Base-by-base conservation (phyloP, 2,888 invertebrate species). In the Isoperla grammatica region DNA sequence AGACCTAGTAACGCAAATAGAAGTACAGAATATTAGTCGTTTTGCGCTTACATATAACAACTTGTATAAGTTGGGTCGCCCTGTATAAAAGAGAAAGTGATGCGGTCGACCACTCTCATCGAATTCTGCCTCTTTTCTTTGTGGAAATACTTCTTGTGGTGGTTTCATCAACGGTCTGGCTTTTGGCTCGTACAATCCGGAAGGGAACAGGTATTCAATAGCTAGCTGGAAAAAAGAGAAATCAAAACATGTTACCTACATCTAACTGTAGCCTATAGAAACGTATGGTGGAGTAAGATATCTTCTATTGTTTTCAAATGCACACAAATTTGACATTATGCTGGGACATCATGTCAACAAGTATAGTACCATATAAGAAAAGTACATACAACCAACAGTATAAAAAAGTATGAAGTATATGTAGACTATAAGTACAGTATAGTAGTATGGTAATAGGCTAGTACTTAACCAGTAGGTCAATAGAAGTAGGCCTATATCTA, bases 131-230 rank as follows among this genome's bases (percentile, higher is more conserved):
- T 86, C 90, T 77, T 93, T 94, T 60, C 83, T 81, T 39, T 82
- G 80, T 1, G 91, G 90, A 74, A 88, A 92, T n/a, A 93, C 78
- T 76, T 91, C 86, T 69, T 87, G 85, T 22, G 98, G 97, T 20
- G 90, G 88, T 71, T 86, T 87, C 92, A 99, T 90, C 13, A 88
- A 74, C 0, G 99, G 98, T 56, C 92, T 81, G 0, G 97, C 95
- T 67, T 80, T 82, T 66, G 83, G 84, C 57, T 93, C 90, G 72
- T 81, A 92, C 57, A 99, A 77, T 5, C 95, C 96, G 61, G 96
- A 96, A 4, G 99, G 99, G 69, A 99, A 90, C n/a, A 99, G 77
- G 76, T 99, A 99, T 64, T 84, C 81, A 67, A 99, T 92, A 2
- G 96, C 90, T 71, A 82, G 83, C 90, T 90, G 72, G 61, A 29